Evolutionary conservation across 2,113 vertebrate genomes (phyloP).

Genomic region (Oenanthe oenanthe): DNA sequence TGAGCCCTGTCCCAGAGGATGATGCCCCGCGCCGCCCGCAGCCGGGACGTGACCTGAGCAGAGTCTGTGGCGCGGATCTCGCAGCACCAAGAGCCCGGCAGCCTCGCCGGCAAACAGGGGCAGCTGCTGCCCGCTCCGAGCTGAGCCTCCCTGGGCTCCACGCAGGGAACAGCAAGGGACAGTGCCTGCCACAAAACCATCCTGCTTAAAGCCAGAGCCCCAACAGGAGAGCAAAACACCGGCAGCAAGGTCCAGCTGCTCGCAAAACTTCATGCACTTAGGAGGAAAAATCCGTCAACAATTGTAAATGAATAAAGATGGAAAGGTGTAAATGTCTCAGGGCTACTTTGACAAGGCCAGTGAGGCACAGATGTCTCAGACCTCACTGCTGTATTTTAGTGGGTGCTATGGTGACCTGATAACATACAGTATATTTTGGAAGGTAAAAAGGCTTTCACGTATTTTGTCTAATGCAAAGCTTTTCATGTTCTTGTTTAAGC

Average conservation of each 20-base stretch:
- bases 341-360: neutral
- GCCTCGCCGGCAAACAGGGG: no score
- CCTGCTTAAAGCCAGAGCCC: neutral
- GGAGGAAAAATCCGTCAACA: neutral
- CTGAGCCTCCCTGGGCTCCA: neutral
- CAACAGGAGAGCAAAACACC: neutral
- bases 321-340: neutral
- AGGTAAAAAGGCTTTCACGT: neutral
- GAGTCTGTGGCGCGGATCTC: neutral
- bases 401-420: neutral
- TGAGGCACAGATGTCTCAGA: neutral
- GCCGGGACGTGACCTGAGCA: neutral
- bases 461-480: neutral
- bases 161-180: neutral
- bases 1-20: neutral
- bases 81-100: neutral
- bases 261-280: neutral
- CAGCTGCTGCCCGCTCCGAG: neutral
- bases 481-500: neutral
- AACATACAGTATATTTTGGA: neutral
- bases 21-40: accelerated
- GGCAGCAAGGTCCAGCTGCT: neutral
- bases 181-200: neutral
- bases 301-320: neutral
- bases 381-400: neutral